Conservation (phyloP, 2,888 invertebrate genomes). For the Caenorhabditis macrosperma region DNA sequence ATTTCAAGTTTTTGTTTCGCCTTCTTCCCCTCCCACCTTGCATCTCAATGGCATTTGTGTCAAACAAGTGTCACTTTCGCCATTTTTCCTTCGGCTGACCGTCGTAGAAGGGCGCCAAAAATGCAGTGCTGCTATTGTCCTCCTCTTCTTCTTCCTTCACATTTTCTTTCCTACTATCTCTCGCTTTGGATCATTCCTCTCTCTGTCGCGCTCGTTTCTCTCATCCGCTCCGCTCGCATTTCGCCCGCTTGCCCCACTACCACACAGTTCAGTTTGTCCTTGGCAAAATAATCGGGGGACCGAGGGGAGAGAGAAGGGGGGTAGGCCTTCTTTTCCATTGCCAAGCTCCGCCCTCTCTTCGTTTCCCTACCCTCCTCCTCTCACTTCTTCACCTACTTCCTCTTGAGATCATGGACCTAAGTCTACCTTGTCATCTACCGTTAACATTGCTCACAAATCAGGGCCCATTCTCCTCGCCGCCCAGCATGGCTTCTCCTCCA, state of each 20-base stretch:
- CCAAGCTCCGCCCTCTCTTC: background rate
- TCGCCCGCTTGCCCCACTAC: conserved; percentile 38
- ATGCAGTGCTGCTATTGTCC: background rate
- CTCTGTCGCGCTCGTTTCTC: background rate
- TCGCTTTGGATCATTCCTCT: background rate
- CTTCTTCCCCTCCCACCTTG: background rate
- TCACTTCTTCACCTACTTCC: conserved; percentile 32
- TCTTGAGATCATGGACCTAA: background rate
- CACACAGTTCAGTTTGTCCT: conserved; percentile 49
- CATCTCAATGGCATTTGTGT: conserved; percentile 3
- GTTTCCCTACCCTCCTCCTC: background rate
- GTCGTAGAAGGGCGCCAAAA: conserved; percentile 5
- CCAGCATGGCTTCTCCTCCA: conserved; percentile 26
- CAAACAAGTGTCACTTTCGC: conserved; percentile 14
- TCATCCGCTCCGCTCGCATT: conserved; percentile 3
- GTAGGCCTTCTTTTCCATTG: conserved; percentile 5
- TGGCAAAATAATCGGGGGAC: conserved; percentile 27
- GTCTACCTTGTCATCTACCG: conserved; percentile 31
- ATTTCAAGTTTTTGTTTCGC: conserved; percentile 23
- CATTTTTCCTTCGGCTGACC: background rate
- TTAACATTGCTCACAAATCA: conserved; percentile 30
- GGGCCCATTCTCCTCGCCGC: conserved; percentile 14
- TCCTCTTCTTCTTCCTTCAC: background rate
- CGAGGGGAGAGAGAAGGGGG: background rate
- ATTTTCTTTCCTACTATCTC: background rate